Evolutionary conservation across 2,113 vertebrate species (phyloP).

Genomic region (Pantherophis guttatus): DNA sequence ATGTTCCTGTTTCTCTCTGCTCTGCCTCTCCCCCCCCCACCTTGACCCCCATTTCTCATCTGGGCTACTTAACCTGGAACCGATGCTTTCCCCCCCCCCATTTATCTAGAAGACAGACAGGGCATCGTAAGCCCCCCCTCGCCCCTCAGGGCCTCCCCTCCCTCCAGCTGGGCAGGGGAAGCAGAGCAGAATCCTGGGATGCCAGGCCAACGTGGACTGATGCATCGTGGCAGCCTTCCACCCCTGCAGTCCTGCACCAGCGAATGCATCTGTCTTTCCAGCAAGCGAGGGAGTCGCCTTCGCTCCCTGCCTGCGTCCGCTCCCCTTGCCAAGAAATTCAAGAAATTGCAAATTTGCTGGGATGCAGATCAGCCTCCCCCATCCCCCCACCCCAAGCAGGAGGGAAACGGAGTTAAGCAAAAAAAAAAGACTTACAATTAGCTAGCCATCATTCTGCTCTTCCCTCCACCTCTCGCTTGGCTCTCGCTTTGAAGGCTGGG

Average conservation of each 20-base stretch:
- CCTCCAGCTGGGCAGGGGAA: background rate
- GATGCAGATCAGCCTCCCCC: background rate
- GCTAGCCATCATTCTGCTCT: background rate
- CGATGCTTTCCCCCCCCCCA: conserved; percentile 22
- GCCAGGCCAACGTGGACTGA: background rate
- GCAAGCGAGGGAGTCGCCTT: background rate
- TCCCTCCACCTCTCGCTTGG: background rate
- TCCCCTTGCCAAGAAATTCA: background rate
- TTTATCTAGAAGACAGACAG: background rate
- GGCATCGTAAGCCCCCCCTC: background rate
- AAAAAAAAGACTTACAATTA: background rate
- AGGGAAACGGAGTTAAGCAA: background rate
- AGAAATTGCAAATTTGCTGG: background rate
- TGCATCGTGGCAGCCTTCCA: background rate
- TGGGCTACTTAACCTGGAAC: conserved; percentile 44
- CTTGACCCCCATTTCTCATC: background rate
- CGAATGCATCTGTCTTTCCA: background rate
- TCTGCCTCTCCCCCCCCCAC: background rate
- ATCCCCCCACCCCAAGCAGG: background rate
- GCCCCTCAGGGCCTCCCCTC: background rate
- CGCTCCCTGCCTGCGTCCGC: background rate
- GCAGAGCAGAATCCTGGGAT: background rate
- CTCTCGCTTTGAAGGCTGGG: background rate
- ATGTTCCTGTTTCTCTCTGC: background rate
- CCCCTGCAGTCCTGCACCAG: background rate